phyloP scores from a whole-genome alignment of 2,888 invertebrate genomes.

The Trichogramma dendrolimi region DNA sequence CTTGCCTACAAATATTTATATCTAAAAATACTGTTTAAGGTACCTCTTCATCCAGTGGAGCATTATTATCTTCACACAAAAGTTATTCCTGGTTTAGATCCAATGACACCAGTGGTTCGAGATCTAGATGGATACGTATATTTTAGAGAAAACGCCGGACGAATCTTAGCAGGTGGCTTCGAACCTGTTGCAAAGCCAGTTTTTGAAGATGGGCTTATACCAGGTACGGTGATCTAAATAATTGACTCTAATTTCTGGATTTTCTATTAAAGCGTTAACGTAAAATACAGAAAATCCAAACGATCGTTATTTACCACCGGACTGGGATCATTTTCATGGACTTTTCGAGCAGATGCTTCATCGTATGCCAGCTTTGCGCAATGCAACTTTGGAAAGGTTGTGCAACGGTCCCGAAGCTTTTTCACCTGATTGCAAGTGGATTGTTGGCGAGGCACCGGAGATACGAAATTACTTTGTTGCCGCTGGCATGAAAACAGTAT shows the following conservation, averaged over 20 bases:
- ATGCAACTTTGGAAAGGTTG: constrained; percentile 73
- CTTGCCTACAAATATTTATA: background rate
- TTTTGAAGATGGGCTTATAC: constrained; percentile 71
- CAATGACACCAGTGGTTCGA: constrained; percentile 80
- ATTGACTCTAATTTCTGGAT: background rate
- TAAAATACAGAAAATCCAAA: constrained; percentile 33
- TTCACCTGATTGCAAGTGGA: constrained; percentile 95
- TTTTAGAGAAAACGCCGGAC: constrained; percentile 78
- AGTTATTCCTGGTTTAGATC: constrained; percentile 69
- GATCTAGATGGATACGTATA: constrained; percentile 87
- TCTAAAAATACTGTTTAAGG: constrained; percentile 41
- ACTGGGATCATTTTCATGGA: constrained; percentile 96
- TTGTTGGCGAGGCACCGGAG: constrained; percentile 91
- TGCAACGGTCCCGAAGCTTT: constrained; percentile 91
- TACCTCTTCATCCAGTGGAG: constrained; percentile 87
- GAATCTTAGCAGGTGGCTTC: constrained; percentile 85
- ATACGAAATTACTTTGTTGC: constrained; percentile 67
- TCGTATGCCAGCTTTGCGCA: constrained; percentile 74
- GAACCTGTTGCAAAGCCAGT: constrained; percentile 88
- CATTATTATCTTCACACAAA: constrained; percentile 91
- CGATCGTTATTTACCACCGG: constrained; percentile 62
- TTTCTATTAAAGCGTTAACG: constrained; percentile 51
- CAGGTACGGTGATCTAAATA: constrained; percentile 50
- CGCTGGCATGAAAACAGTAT: constrained; percentile 86
- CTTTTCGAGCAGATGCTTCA: constrained; percentile 79